Base-by-base conservation (phyloP, 2,113 vertebrate genomes). In the Bujurquina vittata region DNA sequence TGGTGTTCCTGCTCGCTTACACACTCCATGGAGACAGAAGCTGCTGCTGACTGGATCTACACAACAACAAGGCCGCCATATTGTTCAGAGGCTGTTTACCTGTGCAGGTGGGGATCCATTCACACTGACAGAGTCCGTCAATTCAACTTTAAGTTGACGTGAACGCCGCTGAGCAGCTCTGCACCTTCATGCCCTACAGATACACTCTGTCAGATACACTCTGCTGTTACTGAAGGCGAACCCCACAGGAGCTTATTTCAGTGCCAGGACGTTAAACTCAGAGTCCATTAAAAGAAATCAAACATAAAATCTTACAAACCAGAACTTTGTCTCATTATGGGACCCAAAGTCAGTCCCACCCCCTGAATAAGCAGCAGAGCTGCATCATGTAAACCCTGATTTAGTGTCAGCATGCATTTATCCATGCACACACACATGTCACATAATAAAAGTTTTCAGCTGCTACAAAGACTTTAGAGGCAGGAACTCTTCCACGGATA, bases 111-210 rank as follows among this genome's bases (percentile, higher is more conserved):
- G 43, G 52, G 65, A 0, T 17, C 65, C 8, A n/a, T n/a, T n/a
- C n/a, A n/a, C n/a, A n/a, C n/a, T n/a, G n/a, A n/a, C n/a, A n/a
- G n/a, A n/a, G n/a, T n/a, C n/a, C n/a, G n/a, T n/a, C n/a, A 23
- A 4, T 18, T 8, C 0, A 3, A 26, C 22, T 26, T 67, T 67
- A 26, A 67, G 40, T 67, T 46, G 10, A 15, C 4, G 1, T 69
- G 23, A 69, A 49, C 40, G 29, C 49, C 5, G 3, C 40, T 29
- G 63, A 49, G 40, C 22, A 67, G 4, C 8, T 0, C 3, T 29
- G 46, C 5, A 69, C 11, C 0, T 18, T 1, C 18, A 29, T 29
- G 31, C 4, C 5, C 31, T n/a, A n/a, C n/a, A n/a, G n/a, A n/a
- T n/a, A n/a, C n/a, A n/a, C n/a, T n/a, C n/a, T n/a, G n/a, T n/a